phyloP scores from a whole-genome alignment of 37 sponge, comb jelly and placozoan species.

The Amphimedon queenslandica region DNA sequence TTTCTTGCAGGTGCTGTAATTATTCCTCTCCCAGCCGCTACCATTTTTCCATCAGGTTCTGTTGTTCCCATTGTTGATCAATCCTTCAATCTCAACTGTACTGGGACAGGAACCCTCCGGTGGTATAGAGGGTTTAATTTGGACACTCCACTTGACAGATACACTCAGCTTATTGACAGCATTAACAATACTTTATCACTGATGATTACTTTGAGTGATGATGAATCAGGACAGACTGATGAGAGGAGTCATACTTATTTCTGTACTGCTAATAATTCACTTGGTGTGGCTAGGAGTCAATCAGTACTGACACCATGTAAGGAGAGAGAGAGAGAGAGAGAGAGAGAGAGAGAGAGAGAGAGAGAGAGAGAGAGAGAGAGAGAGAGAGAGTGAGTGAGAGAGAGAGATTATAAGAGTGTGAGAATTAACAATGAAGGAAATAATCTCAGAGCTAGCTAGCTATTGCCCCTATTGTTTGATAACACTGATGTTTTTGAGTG shows the following conservation, averaged over 20 bases:
- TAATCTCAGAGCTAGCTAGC: too few species aligned
- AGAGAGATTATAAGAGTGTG: too few species aligned
- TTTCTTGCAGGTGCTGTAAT: too few species aligned
- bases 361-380: too few species aligned
- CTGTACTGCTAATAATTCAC: slow-evolving; percentile 40
- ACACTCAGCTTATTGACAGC: neutral
- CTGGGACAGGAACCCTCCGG: slow-evolving; percentile 26
- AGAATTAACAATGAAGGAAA: too few species aligned
- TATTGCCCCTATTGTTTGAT: too few species aligned
- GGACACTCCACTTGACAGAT: neutral
- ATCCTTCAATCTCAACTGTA: slow-evolving; percentile 27
- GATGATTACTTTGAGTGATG: neutral
- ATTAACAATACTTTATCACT: neutral
- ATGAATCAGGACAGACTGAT: slow-evolving; percentile 13
- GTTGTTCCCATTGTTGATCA: slow-evolving; percentile 12
- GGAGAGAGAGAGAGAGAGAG: too few species aligned
- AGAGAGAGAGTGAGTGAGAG: too few species aligned
- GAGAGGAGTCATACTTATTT: slow-evolving; percentile 29
- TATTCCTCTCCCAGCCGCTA: slow-evolving; percentile 3
- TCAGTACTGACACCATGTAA: neutral
- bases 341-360: too few species aligned
- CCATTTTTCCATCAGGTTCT: neutral
- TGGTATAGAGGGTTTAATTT: neutral
- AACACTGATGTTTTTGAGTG: too few species aligned
- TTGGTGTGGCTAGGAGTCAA: slow-evolving; percentile 12